phyloP scores from a whole-genome alignment of 2,797 vertebrate species.

The Brachymystax lenok region DNA sequence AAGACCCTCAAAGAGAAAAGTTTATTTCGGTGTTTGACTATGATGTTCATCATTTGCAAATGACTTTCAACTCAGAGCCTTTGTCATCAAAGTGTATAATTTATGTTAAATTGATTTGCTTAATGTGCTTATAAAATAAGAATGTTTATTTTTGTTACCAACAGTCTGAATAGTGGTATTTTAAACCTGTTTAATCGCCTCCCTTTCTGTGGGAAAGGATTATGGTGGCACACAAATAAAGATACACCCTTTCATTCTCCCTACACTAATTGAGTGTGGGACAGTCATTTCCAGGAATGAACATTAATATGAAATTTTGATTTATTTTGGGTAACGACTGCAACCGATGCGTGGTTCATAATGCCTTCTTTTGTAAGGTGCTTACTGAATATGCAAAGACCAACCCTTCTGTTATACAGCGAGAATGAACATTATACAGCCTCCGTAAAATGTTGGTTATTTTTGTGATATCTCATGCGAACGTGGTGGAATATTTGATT shows the following conservation, averaged over 20 bases:
- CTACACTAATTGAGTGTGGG: slow-evolving; percentile 69
- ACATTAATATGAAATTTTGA: slow-evolving; percentile 68
- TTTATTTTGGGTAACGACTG: slow-evolving; percentile 61
- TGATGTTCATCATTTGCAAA: slow-evolving; percentile 77
- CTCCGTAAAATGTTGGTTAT: slow-evolving; percentile 2
- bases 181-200: slow-evolving; percentile 82
- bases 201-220: slow-evolving; percentile 75
- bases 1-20: too few species aligned
- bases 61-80: slow-evolving; percentile 79
- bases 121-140: slow-evolving; percentile 84
- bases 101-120: slow-evolving; percentile 87
- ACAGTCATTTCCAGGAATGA: slow-evolving; percentile 57
- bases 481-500: slow-evolving; percentile 3
- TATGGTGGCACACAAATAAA: slow-evolving; percentile 70
- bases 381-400: not conserved
- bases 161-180: slow-evolving; percentile 77
- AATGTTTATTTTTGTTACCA: slow-evolving; percentile 59
- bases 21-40: slow-evolving; percentile 73
- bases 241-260: slow-evolving; percentile 65
- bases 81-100: slow-evolving; percentile 79
- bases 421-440: not conserved
- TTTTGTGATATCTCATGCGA: slow-evolving; percentile 17
- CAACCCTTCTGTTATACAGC: not conserved
- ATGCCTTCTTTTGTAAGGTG: slow-evolving; percentile 33
- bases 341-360: slow-evolving; percentile 38